A percentile compares a stretch with the other conserved stretches of the same genome.
phyloP scores from a whole-genome alignment of 2,113 vertebrate species.

The Antechinus stuartii region DNA sequence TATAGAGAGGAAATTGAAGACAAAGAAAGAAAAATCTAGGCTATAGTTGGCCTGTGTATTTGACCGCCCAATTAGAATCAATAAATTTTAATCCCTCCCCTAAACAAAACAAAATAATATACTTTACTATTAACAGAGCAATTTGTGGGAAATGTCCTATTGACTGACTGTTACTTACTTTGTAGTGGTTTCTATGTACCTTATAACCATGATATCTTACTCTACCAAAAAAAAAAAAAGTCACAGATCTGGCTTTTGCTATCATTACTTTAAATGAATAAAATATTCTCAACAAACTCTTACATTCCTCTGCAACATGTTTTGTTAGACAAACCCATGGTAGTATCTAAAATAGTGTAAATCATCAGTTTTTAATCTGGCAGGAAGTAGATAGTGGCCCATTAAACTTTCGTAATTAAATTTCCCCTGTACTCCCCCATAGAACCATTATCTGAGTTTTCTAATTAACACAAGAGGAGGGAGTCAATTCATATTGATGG shows the following conservation, averaged over 20 bases:
- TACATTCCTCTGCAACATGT: slow-evolving; percentile 80
- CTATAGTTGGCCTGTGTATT: neutral
- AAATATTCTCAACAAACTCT: slow-evolving; percentile 74
- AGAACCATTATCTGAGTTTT: slow-evolving; percentile 96
- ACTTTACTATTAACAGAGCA: neutral
- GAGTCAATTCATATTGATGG: slow-evolving; percentile 97
- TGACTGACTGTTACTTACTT: neutral
- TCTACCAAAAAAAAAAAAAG: slow-evolving; percentile 42
- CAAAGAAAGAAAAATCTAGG: neutral
- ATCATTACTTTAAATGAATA: slow-evolving; percentile 60
- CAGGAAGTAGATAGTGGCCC: slow-evolving; percentile 93
- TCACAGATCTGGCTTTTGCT: slow-evolving; percentile 6
- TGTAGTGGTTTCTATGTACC: neutral
- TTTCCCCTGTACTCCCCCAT: slow-evolving; percentile 93
- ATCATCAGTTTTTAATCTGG: slow-evolving; percentile 94
- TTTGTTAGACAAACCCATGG: slow-evolving; percentile 80
- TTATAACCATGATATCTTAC: neutral
- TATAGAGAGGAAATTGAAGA: neutral
- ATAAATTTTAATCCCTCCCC: neutral
- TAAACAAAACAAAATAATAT: slow-evolving; percentile 1
- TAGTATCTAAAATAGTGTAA: slow-evolving; percentile 90
- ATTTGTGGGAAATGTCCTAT: slow-evolving; percentile 2
- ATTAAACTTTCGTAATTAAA: slow-evolving; percentile 98
- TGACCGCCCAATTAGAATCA: neutral
- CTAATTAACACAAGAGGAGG: slow-evolving; percentile 99